Base-by-base conservation (phyloP, 2,888 invertebrate genomes). In the Orgyia antiqua region DNA sequence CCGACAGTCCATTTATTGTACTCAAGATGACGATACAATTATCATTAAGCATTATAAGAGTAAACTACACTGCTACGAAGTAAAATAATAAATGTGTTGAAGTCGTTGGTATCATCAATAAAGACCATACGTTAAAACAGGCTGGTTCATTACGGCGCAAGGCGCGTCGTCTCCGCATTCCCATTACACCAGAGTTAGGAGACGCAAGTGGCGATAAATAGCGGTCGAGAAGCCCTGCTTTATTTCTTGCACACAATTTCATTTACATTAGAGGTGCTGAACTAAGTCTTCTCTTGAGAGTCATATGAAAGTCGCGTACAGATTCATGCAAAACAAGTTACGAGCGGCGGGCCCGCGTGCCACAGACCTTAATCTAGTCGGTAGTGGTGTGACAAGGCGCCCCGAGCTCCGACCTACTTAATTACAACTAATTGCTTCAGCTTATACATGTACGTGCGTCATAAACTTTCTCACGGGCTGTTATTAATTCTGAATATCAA, bases 231-330 rank as follows among this genome's bases (percentile, higher is more conserved):
- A 75, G 67, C 68, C 66, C 65, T 74, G 82, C 76, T 83, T 80
- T 80, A 80, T 83, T 80, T 77, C 74, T 77, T 77, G 79, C 72
- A 71, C 78, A 80, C 77, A 84, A 83, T 84, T 84, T 82, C 72
- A 80, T 83, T 83, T 82, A 84, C 82, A 83, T 83, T 78, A 79
- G 68, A 79, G 76, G 78, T 80, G 76, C 68, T 75, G 76, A 78
- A 63, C 68, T 57, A 53, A 68, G 65, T 58, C 66, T 68, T 60
- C 78, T 80, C 73, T 47, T 42, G 82, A 72, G 83, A 76, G 67
- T 68, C 78, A 64, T 78, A 73, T 68, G 77, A 70, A 71, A 76
- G 68, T 77, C 71, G 70, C 70, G 70, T 71, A 67, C 74, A 75
- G 80, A 82, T 79, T 83, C 83, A 77, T 80, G 76, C 74, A 73